Conservation (phyloP, 2,888 invertebrate genomes). For the Eupithecia dodoneata region DNA sequence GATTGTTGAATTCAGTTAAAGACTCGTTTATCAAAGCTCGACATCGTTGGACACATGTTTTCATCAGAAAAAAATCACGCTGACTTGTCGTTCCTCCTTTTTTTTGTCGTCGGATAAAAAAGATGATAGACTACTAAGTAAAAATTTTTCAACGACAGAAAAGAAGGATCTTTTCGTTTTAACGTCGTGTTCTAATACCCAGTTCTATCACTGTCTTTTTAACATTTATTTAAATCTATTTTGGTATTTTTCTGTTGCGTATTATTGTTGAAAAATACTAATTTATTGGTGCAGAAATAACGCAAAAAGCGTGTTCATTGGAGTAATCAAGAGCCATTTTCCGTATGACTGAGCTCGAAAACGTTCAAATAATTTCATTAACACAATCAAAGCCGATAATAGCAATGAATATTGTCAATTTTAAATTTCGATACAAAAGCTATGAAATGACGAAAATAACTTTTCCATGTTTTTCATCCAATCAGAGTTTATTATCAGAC, state of each 20-base stretch:
- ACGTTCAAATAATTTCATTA: conserved; percentile 19
- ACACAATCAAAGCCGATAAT: conserved; percentile 7
- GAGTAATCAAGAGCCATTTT: conserved; percentile 10
- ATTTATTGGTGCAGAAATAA: conserved; percentile 9
- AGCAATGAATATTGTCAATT: background rate
- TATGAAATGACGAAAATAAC: background rate
- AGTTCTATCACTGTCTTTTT: background rate
- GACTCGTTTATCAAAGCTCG: too few relatives aligned
- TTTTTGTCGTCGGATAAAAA: too few relatives aligned
- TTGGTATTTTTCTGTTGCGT: background rate
- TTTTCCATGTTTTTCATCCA: background rate
- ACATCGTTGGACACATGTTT: background rate
- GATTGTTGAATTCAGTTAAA: too few relatives aligned
- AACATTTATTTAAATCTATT: background rate
- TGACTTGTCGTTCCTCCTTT: background rate
- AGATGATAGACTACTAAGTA: background rate
- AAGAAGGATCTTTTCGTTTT: background rate
- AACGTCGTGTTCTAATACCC: background rate
- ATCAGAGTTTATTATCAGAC: background rate
- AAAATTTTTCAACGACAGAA: background rate
- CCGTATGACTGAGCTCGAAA: conserved; percentile 11
- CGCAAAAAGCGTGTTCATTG: conserved; percentile 1
- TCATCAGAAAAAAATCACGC: background rate
- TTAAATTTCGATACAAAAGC: background rate
- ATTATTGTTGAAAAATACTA: background rate